Conservation (phyloP, 1,140 invertebrate genomes). For the Lepidurus apus region DNA sequence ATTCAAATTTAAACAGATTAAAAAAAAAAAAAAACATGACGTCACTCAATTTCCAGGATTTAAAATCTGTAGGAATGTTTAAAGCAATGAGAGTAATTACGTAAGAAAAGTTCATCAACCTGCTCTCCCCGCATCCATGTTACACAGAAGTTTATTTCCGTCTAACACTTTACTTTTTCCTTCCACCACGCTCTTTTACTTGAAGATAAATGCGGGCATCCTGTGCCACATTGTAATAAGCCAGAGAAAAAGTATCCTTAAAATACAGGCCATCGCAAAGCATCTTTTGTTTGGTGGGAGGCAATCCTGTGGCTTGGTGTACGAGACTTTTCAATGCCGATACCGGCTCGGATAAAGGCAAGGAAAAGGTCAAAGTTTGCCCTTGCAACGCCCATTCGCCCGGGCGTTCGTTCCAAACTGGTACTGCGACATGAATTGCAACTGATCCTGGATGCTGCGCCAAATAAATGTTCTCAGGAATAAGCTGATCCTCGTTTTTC, state of each 20-base stretch:
- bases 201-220: constrained; percentile 80
- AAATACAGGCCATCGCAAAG: constrained; percentile 94
- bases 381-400: constrained; percentile 93
- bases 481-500: constrained; percentile 84
- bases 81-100: no score
- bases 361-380: constrained; percentile 70
- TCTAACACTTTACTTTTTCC: constrained; percentile 77
- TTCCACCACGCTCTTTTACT: constrained; percentile 93
- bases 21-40: no score
- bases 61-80: no score
- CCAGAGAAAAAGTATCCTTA: constrained; percentile 91
- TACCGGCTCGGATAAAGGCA: constrained; percentile 74
- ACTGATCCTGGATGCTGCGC: constrained; percentile 62
- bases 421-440: constrained; percentile 70
- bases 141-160: background rate
- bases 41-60: no score
- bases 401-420: constrained; percentile 73
- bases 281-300: constrained; percentile 96
- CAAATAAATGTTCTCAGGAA: constrained; percentile 80
- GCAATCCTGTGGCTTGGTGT: constrained; percentile 83
- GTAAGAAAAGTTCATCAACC: no score
- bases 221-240: constrained; percentile 88
- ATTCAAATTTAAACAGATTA: no score
- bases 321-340: constrained; percentile 82
- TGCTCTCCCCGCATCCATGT: no score